Evolutionary conservation across 1,140 invertebrate species (phyloP).

Genomic region (Drosophila albomicans): DNA sequence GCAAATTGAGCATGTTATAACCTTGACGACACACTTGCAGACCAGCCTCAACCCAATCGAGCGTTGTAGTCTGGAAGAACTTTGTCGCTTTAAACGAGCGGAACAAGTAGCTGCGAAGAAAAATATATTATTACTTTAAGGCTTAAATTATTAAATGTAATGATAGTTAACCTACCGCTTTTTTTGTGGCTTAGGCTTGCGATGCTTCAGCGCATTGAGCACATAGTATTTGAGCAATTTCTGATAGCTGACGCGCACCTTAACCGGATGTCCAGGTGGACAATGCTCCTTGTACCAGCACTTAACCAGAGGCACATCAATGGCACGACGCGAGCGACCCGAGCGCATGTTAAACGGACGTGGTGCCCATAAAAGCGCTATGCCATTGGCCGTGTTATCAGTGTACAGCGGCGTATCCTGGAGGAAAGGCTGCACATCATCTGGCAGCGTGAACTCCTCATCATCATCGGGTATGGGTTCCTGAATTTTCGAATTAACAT

Average conservation of each 20-base stretch:
- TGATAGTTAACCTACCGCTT: conserved; percentile 89
- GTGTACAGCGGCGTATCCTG: conserved; percentile 98
- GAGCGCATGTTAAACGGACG: conserved; percentile 98
- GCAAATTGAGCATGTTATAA: conserved; percentile 99
- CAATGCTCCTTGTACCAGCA: conserved; percentile 99
- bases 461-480: conserved; percentile 96
- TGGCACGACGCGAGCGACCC: conserved; percentile 93
- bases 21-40: conserved; percentile 99
- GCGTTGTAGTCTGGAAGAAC: conserved; percentile 99
- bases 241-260: conserved; percentile 99
- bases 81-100: conserved; percentile 99
- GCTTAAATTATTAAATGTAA: no score
- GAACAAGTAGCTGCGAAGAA: conserved; percentile 91
- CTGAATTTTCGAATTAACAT: conserved; percentile 89
- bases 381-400: conserved; percentile 99
- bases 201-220: conserved; percentile 98
- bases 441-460: conserved; percentile 97
- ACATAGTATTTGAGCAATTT: conserved; percentile 99
- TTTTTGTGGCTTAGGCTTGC: conserved; percentile 99
- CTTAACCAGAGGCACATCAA: conserved; percentile 99
- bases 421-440: conserved; percentile 95
- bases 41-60: conserved; percentile 99
- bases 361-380: conserved; percentile 99
- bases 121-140: neutral
- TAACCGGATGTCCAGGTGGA: conserved; percentile 99